phyloP scores from a whole-genome alignment of 92 coral and sea anemone species.

The Pocillopora grandis region DNA sequence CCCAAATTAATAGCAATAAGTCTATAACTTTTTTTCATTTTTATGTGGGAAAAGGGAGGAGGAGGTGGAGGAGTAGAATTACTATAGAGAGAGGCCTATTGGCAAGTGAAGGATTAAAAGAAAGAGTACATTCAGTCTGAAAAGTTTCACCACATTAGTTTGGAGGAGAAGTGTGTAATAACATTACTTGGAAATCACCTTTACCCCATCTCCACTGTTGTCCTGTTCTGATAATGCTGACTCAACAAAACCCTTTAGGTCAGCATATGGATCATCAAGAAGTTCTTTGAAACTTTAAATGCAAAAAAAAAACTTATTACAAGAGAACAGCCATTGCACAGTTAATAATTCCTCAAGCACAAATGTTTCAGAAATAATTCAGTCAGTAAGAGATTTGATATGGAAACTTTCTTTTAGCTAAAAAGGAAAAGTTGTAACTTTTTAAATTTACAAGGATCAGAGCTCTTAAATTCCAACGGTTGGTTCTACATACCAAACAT shows the following conservation, averaged over 20 bases:
- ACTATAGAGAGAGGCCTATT: no score
- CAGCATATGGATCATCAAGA: conserved; percentile 82
- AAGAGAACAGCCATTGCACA: no score
- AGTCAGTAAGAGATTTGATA: no score
- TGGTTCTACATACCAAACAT: conserved; percentile 72
- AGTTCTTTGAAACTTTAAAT: conserved; percentile 84
- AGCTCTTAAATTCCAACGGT: background rate
- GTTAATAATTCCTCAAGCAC: no score
- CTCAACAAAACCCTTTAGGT: conserved; percentile 78
- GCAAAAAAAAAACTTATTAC: background rate
- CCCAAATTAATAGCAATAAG: no score
- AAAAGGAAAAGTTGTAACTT: no score
- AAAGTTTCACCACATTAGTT: background rate
- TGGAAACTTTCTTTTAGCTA: no score
- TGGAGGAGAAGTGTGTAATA: no score
- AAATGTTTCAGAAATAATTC: no score
- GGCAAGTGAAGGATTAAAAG: background rate
- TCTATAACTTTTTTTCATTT: no score
- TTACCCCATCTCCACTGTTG: conserved; percentile 26
- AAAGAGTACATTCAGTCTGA: background rate
- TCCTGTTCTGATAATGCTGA: conserved; percentile 64
- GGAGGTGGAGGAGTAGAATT: no score
- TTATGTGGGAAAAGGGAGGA: no score
- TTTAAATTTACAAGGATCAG: background rate
- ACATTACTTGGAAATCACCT: conserved; percentile 26